Evolutionary conservation across 2,888 invertebrate genomes (phyloP).

Genomic region (Abrostola tripartita): DNA sequence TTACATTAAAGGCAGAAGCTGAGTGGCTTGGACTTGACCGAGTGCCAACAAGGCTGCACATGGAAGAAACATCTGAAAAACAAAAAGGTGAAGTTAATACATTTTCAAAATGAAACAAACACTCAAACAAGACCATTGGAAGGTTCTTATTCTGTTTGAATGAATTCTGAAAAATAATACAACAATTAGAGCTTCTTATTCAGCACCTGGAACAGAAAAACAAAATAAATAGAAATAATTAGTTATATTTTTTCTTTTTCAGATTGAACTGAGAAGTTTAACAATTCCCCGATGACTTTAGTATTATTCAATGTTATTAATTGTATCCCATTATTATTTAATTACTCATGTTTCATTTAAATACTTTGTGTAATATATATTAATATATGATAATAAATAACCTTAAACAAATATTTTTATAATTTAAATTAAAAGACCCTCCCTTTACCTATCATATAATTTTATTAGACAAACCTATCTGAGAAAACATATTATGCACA

Average conservation of each 20-base stretch:
- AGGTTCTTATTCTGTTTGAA: conserved; percentile 71
- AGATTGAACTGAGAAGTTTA: conserved; percentile 76
- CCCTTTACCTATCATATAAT: conserved; percentile 74
- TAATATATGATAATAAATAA: conserved; percentile 65
- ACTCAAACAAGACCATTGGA: conserved; percentile 77
- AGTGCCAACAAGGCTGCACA: conserved; percentile 90
- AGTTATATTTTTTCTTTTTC: conserved; percentile 73
- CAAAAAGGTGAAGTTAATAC: conserved; percentile 85
- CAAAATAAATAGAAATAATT: conserved; percentile 81
- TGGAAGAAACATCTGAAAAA: conserved; percentile 87
- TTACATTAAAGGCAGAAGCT: conserved; percentile 88
- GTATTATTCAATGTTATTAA: conserved; percentile 56
- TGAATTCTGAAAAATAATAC: conserved; percentile 74
- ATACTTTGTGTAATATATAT: conserved; percentile 58
- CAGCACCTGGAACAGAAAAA: conserved; percentile 86
- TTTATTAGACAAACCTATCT: conserved; percentile 72
- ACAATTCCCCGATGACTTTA: conserved; percentile 58
- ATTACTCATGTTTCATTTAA: conserved; percentile 63
- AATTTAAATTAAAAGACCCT: conserved; percentile 75
- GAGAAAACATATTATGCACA: conserved; percentile 51
- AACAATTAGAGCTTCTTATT: conserved; percentile 79
- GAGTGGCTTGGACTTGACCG: conserved; percentile 90
- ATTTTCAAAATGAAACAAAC: conserved; percentile 71
- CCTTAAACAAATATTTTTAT: conserved; percentile 62
- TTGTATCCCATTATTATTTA: conserved; percentile 65